Conservation (phyloP, 2,797 vertebrate species). For the Mormyrops boulengeri region DNA sequence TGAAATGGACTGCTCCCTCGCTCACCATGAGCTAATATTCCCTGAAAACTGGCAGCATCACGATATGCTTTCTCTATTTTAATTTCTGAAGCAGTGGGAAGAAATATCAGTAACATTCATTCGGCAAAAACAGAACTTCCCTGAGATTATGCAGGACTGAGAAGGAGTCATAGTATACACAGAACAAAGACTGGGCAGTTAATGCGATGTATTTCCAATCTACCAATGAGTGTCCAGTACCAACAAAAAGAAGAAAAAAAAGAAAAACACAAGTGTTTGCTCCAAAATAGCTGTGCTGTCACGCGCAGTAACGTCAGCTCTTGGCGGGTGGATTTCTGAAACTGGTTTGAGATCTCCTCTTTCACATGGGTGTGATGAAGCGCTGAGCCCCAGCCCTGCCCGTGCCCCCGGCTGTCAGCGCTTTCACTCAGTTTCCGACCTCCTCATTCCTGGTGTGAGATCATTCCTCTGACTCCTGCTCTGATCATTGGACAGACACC, state of each 20-base stretch:
- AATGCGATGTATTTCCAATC: not conserved
- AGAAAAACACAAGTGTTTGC: not conserved
- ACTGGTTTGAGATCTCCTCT: not conserved
- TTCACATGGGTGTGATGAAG: not conserved
- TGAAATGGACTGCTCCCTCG: not conserved
- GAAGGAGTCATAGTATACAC: not conserved
- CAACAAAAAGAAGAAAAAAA: not conserved
- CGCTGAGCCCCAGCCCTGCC: not conserved
- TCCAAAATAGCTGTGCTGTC: not conserved
- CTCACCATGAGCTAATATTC: not conserved
- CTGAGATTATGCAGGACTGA: not conserved
- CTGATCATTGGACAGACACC: not conserved
- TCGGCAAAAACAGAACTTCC: not conserved
- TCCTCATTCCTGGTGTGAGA: not conserved
- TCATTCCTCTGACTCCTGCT: not conserved
- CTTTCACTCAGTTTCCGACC: not conserved
- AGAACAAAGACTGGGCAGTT: not conserved
- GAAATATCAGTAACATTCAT: not conserved
- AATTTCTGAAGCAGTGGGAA: not conserved
- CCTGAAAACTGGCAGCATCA: not conserved
- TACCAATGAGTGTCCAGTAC: not conserved
- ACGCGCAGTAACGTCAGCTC: not conserved
- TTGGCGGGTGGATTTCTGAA: not conserved
- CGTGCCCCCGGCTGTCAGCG: not conserved
- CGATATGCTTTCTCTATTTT: not conserved